These are phyloP conservation scores for Ips typographus DNA, from an alignment of 1,140 invertebrate species.

Conservation along the genomic window DNA sequence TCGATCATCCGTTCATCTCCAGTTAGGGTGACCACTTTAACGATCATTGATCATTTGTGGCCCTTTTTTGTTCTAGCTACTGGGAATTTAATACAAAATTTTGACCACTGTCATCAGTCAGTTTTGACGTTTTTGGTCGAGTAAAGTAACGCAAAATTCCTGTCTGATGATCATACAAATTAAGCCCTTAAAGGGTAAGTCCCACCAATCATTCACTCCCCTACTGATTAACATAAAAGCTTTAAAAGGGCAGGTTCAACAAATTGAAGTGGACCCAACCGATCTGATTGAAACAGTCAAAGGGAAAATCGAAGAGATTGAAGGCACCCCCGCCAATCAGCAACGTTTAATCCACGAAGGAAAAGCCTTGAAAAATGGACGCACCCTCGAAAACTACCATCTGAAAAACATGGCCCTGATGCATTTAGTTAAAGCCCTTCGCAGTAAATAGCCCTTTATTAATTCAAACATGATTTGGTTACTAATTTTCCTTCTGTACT, in stretches of 20 bases:
- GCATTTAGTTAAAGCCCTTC: slow-evolving; percentile 45
- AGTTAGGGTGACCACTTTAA: background rate
- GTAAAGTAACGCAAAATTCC: no score
- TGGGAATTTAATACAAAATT: background rate
- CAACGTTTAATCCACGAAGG: slow-evolving; percentile 47
- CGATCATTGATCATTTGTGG: background rate
- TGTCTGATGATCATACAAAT: background rate
- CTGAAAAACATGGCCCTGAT: slow-evolving; percentile 42
- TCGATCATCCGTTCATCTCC: slow-evolving; percentile 45
- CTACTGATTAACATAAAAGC: slow-evolving; percentile 42
- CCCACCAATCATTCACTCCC: background rate
- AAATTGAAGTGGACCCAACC: slow-evolving; percentile 45
- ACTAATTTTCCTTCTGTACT: no score
- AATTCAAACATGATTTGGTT: no score
- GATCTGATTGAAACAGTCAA: slow-evolving; percentile 45
- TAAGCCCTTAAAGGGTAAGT: slow-evolving; percentile 9
- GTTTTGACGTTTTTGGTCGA: no score
- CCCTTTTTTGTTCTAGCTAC: background rate
- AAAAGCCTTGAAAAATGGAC: slow-evolving; percentile 47
- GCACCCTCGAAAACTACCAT: slow-evolving; percentile 45
- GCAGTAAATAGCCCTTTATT: no score
- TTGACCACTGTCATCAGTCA: background rate
- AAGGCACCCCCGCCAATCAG: slow-evolving; percentile 47
- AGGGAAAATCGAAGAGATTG: slow-evolving; percentile 46
- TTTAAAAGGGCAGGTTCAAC: slow-evolving; percentile 44